Conservation (phyloP, 2,888 invertebrate species). For the Calliscelio sp. region DNA sequence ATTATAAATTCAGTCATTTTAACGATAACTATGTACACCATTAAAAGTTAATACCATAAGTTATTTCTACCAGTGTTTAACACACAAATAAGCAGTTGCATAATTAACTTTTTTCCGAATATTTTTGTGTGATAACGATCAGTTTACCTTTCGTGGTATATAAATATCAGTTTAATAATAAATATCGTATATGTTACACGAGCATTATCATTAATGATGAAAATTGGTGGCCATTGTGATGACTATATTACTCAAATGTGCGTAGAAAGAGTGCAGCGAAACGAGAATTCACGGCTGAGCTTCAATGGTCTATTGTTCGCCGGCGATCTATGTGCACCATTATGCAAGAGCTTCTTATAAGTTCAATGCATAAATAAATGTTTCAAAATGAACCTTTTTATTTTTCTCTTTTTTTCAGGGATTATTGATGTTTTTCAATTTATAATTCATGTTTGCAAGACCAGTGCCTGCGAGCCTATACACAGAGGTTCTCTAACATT, state of each 20-base stretch:
- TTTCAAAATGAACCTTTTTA: slow-evolving; percentile 18
- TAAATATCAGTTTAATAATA: slow-evolving; percentile 23
- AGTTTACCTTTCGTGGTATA: neutral
- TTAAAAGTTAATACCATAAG: neutral
- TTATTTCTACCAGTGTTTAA: neutral
- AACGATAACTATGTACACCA: no score
- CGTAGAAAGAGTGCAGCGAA: slow-evolving; percentile 42
- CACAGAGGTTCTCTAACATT: neutral
- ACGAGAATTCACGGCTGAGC: slow-evolving; percentile 8
- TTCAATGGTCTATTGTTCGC: slow-evolving; percentile 51
- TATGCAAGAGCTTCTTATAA: slow-evolving; percentile 12
- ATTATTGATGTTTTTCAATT: slow-evolving; percentile 34
- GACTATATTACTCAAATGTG: slow-evolving; percentile 37
- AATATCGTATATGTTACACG: slow-evolving; percentile 1
- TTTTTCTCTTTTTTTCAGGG: slow-evolving; percentile 15
- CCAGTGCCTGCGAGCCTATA: neutral
- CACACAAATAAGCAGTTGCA: no score
- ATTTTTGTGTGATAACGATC: neutral
- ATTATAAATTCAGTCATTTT: no score
- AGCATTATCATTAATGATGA: slow-evolving; percentile 26
- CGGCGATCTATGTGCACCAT: neutral
- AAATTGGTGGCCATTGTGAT: slow-evolving; percentile 19
- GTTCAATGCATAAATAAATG: slow-evolving; percentile 31
- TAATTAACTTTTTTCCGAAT: neutral
- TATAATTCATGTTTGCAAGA: slow-evolving; percentile 25